Base-by-base conservation (phyloP, 1,140 invertebrate genomes). In the Drosophila aff. region DNA sequence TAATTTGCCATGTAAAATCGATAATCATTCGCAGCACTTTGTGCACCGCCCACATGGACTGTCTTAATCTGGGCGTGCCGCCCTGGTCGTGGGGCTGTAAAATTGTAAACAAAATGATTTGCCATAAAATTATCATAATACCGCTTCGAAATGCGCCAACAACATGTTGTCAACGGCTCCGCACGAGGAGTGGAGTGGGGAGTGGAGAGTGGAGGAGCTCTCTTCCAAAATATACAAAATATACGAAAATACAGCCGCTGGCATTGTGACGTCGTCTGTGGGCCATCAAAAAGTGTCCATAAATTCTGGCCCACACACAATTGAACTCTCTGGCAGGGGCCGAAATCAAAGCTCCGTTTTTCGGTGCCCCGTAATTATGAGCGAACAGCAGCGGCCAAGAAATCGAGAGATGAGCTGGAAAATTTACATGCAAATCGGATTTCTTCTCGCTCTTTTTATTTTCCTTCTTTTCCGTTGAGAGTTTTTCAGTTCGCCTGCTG, bases 31-130 rank as follows among this genome's bases (percentile, higher is more conserved):
- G 80, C 85, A 87, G 74, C 77, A 89, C 78, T 90, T 81, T 79
- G 67, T 80, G 76, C 79, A 44, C 60, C 84, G 81, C 84, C 81
- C 81, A 74, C 66, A 59, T 47, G 55, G 36, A n/a, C 66, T n/a
- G 38, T 61, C 55, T 52, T 69, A 71, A 64, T 65, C 60, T 66
- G 73, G 72, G 59, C 74, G 74, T 76, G 72, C 60, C 72, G 13
- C 52, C 53, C 21, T 11, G 18, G 40, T 67, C 73, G 60, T 66
- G 62, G 79, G 73, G 71, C 82, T 77, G 82, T 81, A 78, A 79
- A 76, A 79, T 84, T 90, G 86, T 90, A 91, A 90, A 90, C 86
- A 91, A 82, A 90, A 91, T 90, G 86, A 90, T 90, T 90, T 85
- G 63, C 85, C 86, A 91, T 90, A 90, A 90, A 90, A 90, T 90